Percentiles rank a stretch among this genome's conserved stretches.
phyloP scores from a whole-genome alignment of 2,888 invertebrate genomes.

The Meteorus colon region DNA sequence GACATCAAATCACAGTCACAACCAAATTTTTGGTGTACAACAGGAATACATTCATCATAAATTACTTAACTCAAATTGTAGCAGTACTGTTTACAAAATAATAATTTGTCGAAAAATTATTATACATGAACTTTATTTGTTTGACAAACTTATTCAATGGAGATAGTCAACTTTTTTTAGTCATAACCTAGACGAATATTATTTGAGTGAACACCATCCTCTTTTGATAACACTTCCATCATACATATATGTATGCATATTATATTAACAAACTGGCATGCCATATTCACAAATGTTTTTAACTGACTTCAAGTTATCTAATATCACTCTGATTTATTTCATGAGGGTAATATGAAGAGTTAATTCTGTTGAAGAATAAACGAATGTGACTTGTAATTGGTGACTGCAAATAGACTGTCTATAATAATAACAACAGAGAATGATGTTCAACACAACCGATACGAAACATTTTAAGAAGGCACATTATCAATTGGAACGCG shows the following conservation, averaged over 20 bases:
- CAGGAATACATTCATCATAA: not conserved
- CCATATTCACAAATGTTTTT: not conserved
- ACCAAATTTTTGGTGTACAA: not conserved
- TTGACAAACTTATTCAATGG: not conserved
- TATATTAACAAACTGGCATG: not conserved
- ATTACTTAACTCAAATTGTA: not conserved
- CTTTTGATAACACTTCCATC: not conserved
- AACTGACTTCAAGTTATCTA: not conserved
- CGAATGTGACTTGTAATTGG: not conserved
- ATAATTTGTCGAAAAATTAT: not conserved
- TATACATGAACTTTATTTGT: not conserved
- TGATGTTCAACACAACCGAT: constrained; percentile 24
- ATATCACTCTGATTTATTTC: not conserved
- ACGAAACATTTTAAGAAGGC: constrained; percentile 31
- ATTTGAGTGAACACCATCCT: not conserved
- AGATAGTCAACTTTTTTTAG: not conserved
- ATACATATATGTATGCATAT: not conserved
- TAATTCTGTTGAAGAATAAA: not conserved
- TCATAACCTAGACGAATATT: not conserved
- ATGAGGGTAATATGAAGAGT: not conserved
- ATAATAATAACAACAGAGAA: not conserved
- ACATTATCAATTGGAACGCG: constrained; percentile 30
- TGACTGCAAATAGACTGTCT: constrained; percentile 3
- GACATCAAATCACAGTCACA: not conserved
- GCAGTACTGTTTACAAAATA: not conserved